Base-by-base conservation (phyloP, 2,888 invertebrate genomes). In the Halictus quadricinctus region DNA sequence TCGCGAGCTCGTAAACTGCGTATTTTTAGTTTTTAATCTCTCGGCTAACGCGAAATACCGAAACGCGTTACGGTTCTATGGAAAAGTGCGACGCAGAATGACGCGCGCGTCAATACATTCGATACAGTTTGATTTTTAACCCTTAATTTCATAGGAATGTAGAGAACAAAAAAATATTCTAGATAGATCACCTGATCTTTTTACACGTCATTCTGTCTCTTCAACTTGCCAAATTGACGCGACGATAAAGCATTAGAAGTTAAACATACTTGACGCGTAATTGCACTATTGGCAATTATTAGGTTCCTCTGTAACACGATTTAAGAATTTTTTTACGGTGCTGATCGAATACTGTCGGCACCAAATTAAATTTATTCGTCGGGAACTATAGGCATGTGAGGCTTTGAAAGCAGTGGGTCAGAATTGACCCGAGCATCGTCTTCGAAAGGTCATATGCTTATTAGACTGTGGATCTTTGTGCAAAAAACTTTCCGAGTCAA, bases 11-110 rank as follows among this genome's bases (percentile, higher is more conserved):
- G 48, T 46, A 21, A 29, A n/a, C 46, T 15, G 36, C 41, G 36
- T 50, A 81, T 50, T 64, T 77, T 66, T 72, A 72, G 18, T 18
- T 36, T 7, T 0, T 66, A 72, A 58, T 58, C 50, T 66, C 64
- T 69, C n/a, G 43, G 15, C 12, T 5, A 18, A 69, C 66, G 10
- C 50, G 4, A 6, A 46, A 7, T 4, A 21, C 5, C 46, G 43
- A 8, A 6, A 15, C n/a, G 29, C n/a, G 13, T n/a, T 41, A 41
- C 36, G 5, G n/a, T 21, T 36, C 8, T 36, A 66, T 36, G 25
- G 25, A 15, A 25, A 50, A 41, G 66, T 41, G 21, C 4, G 36
- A 69, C 69, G 18, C 7, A 18, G 8, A 18, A 18, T 29, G 64
- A 18, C 29, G 29, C 64, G 18, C 64, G 29, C 64, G 8, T 18